Base-by-base conservation (phyloP, 2,797 vertebrate genomes). In the Synaphobranchus kaupii region DNA sequence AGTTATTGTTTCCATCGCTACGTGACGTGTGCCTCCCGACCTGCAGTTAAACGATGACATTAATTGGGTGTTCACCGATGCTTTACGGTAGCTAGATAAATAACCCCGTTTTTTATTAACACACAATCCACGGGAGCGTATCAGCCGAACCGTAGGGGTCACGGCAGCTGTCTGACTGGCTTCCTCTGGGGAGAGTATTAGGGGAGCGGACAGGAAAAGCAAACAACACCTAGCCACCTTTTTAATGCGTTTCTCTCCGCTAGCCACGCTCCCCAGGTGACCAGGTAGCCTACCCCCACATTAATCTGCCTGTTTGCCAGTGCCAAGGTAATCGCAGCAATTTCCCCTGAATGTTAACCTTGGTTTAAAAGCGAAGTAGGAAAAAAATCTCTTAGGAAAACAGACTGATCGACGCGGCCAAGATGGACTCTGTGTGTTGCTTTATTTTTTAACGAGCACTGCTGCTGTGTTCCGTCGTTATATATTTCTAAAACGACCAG, bases 311-410 rank as follows among this genome's bases (percentile, higher is more conserved):
- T 68, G 47, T 44, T 66, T 56, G 63, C 20, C 56, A n/a, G 50
- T 5, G 71, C 68, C 68, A 78, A 66, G 15, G 48, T 50, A 76
- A 78, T 10, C 22, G 63, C 48, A 34, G 56, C 7, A 13, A 82
- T 71, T 71, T 83, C 47, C 28, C 63, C 78, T 54, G 4, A 0
- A 17, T 44, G 52, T 60, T 10, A 80, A 15, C 39, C 22, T 48
- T 85, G 47, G 56, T 44, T 66, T 22, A 58, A 56, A 44, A 83
- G 58, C 56, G n/a, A 86, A 44, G 47, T 39, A 83, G 84, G 78
- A 50, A 78, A 76, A 58, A 88, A 44, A 73, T 63, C 28, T 7
- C 50, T 34, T 86, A 34, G 39, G 47, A 63, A 86, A 63, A 60
- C 44, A 86, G 56, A 66, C 54, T 15, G 13, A 63, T n/a, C 17